phyloP scores from a whole-genome alignment of 1,140 invertebrate species.

The Rhizoglyphus robini region DNA sequence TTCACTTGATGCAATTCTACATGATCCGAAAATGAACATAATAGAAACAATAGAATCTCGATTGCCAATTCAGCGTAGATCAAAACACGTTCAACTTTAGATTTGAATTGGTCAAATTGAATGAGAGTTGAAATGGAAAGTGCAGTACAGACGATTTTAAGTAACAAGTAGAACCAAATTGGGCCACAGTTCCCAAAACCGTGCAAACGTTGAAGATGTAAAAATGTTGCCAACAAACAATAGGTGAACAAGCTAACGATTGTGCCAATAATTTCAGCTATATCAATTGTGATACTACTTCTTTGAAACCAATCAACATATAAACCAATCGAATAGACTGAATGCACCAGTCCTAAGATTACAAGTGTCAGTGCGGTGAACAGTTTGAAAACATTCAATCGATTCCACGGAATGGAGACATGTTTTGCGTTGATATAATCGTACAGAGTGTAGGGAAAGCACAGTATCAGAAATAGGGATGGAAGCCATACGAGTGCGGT shows the following conservation, averaged over 20 bases:
- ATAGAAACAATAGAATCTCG: neutral
- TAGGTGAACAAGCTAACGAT: neutral
- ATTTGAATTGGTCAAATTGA: neutral
- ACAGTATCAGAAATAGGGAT: constrained; percentile 67
- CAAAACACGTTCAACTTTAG: neutral
- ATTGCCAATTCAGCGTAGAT: neutral
- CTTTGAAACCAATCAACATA: neutral
- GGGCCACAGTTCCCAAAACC: constrained; percentile 4
- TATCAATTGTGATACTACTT: neutral
- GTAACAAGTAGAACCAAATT: constrained; percentile 15
- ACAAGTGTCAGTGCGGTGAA: neutral
- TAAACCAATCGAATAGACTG: too few species aligned
- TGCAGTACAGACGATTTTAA: neutral
- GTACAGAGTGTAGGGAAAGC: neutral
- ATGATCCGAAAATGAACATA: neutral
- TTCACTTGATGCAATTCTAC: constrained; percentile 45
- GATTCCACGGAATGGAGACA: neutral
- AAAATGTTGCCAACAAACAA: neutral
- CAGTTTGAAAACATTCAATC: neutral
- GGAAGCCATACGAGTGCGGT: constrained; percentile 74
- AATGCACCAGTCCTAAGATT: neutral
- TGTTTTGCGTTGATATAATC: neutral
- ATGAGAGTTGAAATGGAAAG: neutral
- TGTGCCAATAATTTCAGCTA: neutral
- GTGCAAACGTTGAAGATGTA: neutral